phyloP scores from a whole-genome alignment of 2,888 invertebrate genomes.

The Gastracanthus pulcherrimus region DNA sequence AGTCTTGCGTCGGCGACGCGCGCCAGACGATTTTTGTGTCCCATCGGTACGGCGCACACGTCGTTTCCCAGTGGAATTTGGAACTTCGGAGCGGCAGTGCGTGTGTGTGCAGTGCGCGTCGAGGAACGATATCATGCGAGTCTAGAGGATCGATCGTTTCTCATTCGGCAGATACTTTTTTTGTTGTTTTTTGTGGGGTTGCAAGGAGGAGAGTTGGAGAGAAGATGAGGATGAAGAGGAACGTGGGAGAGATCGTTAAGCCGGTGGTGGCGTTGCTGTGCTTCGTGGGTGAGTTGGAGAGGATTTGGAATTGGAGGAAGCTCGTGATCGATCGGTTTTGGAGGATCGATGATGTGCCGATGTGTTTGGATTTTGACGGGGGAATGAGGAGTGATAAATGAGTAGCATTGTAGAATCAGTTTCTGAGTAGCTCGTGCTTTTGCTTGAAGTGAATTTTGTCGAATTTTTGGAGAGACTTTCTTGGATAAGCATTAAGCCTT shows the following conservation, averaged over 20 bases:
- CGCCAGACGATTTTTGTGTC: not conserved
- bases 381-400: too few relatives aligned
- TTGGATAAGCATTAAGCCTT: too few relatives aligned
- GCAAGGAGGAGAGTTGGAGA: not conserved
- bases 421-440: too few relatives aligned
- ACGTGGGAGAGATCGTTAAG: not conserved
- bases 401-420: too few relatives aligned
- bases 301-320: too few relatives aligned
- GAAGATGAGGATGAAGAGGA: not conserved
- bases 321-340: too few relatives aligned
- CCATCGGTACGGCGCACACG: not conserved
- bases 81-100: too few relatives aligned
- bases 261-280: not conserved
- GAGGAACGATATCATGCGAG: not conserved
- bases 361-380: too few relatives aligned
- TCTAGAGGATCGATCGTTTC: not conserved
- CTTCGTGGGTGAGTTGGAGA: not conserved
- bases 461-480: too few relatives aligned
- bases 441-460: too few relatives aligned
- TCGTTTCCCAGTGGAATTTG: not conserved
- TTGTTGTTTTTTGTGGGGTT: not conserved
- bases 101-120: not conserved
- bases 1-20: constrained; percentile 17
- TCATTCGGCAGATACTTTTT: not conserved
- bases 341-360: too few relatives aligned